Evolutionary conservation across 2,888 invertebrate genomes (phyloP).

Genomic region (Latrodectus elegans): DNA sequence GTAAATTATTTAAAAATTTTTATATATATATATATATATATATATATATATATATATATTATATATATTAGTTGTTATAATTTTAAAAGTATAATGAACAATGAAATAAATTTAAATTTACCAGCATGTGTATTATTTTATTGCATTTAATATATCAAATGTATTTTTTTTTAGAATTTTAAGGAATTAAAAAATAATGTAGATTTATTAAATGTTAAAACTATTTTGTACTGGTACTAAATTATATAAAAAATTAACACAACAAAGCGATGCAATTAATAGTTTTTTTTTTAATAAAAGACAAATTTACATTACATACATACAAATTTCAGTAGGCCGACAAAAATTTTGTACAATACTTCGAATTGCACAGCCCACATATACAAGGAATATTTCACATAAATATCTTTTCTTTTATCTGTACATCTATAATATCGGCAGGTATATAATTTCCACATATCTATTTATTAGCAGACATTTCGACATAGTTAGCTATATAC

Average conservation of each 20-base stretch:
- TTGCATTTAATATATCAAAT: no score
- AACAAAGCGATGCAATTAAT: conserved; percentile 21
- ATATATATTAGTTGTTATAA: no score
- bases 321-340: conserved; percentile 62
- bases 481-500: background rate
- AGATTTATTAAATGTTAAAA: no score
- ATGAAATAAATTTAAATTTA: no score
- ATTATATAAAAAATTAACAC: background rate
- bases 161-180: no score
- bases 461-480: conserved; percentile 40
- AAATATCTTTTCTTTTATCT: conserved; percentile 53
- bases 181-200: no score
- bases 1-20: no score
- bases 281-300: conserved; percentile 68
- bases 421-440: conserved; percentile 66
- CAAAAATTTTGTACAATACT: conserved; percentile 57
- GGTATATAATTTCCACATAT: conserved; percentile 45
- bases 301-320: conserved; percentile 62
- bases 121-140: no score
- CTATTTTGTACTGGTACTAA: background rate
- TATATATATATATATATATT: no score
- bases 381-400: conserved; percentile 46
- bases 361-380: conserved; percentile 55
- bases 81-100: no score
- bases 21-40: no score